phyloP scores from a whole-genome alignment of 2,113 vertebrate genomes.

The Maccullochella peelii region DNA sequence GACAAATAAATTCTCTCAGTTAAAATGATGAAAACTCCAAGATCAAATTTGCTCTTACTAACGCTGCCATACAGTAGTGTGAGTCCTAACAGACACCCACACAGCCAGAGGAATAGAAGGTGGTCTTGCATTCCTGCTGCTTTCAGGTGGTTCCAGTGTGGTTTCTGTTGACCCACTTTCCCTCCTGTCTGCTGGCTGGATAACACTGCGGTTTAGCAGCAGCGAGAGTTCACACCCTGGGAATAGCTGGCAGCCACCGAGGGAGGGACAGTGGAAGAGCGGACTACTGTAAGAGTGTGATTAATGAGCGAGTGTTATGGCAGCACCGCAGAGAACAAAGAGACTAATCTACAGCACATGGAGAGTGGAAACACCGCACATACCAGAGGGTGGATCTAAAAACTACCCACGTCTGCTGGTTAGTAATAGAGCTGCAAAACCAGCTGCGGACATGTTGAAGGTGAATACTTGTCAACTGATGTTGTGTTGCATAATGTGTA shows the following conservation, averaged over 20 bases:
- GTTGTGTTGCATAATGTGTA: slow-evolving; percentile 45
- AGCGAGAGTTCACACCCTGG: slow-evolving; percentile 73
- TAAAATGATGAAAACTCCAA: neutral
- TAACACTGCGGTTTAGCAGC: slow-evolving; percentile 61
- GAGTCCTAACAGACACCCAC: slow-evolving; percentile 23
- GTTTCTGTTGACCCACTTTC: slow-evolving; percentile 77
- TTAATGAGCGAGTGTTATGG: slow-evolving; percentile 80
- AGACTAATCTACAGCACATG: slow-evolving; percentile 78
- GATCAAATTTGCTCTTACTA: neutral
- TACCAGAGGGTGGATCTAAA: slow-evolving; percentile 53
- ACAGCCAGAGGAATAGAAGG: slow-evolving; percentile 39
- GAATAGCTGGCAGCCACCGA: slow-evolving; percentile 59
- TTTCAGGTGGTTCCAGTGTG: slow-evolving; percentile 78
- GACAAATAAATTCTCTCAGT: neutral
- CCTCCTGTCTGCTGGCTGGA: slow-evolving; percentile 61
- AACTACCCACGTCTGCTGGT: slow-evolving; percentile 40
- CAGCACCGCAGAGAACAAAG: slow-evolving; percentile 75
- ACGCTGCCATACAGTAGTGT: neutral
- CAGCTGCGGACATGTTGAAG: slow-evolving; percentile 15
- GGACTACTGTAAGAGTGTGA: slow-evolving; percentile 73
- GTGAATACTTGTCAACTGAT: slow-evolving; percentile 31
- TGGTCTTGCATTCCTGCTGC: slow-evolving; percentile 55
- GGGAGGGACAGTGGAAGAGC: slow-evolving; percentile 50
- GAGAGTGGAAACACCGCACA: slow-evolving; percentile 65
- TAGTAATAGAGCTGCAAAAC: slow-evolving; percentile 27